Evolutionary conservation across 2,797 vertebrate species (phyloP), one percentile per base, ranked within the genome.

Genomic region (Galaxias olidus): DNA sequence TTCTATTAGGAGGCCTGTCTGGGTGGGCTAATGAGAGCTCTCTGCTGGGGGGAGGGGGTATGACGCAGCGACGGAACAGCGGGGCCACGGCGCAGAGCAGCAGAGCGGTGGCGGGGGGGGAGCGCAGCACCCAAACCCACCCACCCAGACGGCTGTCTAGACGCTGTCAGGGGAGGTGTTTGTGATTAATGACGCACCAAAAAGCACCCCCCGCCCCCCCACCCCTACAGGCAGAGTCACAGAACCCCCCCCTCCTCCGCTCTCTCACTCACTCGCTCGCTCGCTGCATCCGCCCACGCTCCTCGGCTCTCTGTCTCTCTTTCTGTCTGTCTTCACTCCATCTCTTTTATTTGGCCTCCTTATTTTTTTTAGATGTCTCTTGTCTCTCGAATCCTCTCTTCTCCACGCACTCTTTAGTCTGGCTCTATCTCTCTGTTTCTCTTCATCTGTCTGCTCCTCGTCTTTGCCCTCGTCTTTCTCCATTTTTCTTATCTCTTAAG

Each of bases 91-190:
- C 30, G 6, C 30, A 30, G 30, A 30, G 30, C 30, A 30, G 30
- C 30, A 7, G 56, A 52, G n/a, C 10, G 50, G 17, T n/a, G 49
- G 9, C 13, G 17, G 49, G 9, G 49, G 18, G 4, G 43, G n/a
- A 44, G 55, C 7, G 55, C n/a, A 30, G 30, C 8, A 18, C 9
- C 13, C n/a, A 9, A 8, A 41, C 52, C 43, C n/a, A 10, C 13
- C 19, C 89, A 90, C 84, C 87, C 87, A 90, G 90, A 91, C 88
- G 83, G 83, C 88, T 89, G 89, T 91, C 90, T 91, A 92, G 91
- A 92, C 89, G 76, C 88, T 91, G 88, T 90, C 87, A 89, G 86
- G 85, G 82, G 88, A 90, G 88, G 88, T 83, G 84, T 80, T 85
- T 84, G 84, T 91, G 91, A 92, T 92, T 92, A 91, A 91, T 91